These are phyloP conservation scores for Rhabditoides inermis DNA, from an alignment of 2,888 invertebrate species.

Conservation along the genomic window DNA sequence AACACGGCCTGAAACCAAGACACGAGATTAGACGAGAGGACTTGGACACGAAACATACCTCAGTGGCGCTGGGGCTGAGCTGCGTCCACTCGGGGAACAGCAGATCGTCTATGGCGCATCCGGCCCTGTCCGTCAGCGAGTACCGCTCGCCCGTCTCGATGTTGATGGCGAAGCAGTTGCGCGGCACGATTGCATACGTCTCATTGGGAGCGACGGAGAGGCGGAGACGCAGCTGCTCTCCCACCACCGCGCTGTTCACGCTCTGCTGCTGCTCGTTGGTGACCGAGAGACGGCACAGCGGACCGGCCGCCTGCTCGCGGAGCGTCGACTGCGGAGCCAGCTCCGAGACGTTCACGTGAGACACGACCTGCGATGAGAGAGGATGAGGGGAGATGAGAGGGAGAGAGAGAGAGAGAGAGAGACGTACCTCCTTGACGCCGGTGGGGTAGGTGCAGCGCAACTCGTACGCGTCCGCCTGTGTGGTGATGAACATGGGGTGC, in stretches of 20 bases:
- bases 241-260: constrained; percentile 31
- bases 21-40: background rate
- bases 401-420: background rate
- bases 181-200: constrained; percentile 41
- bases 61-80: constrained; percentile 20
- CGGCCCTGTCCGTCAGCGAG: constrained; percentile 45
- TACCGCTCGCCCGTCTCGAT: constrained; percentile 50
- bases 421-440: constrained; percentile 65
- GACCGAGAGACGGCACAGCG: constrained; percentile 34
- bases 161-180: constrained; percentile 51
- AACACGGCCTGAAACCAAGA: constrained; percentile 21
- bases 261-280: constrained; percentile 31
- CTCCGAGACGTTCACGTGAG: constrained; percentile 58
- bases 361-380: constrained; percentile 14
- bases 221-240: constrained; percentile 25
- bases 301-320: constrained; percentile 13
- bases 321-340: constrained; percentile 31
- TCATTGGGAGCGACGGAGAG: constrained; percentile 1
- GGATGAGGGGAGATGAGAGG: background rate
- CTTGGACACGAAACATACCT: constrained; percentile 25
- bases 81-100: constrained; percentile 51
- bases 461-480: constrained; percentile 88
- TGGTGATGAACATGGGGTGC: constrained; percentile 87
- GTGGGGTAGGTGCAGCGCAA: constrained; percentile 90
- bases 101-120: constrained; percentile 51